phyloP scores from a whole-genome alignment of 2,888 invertebrate species.

The Odontocolon sp. region DNA sequence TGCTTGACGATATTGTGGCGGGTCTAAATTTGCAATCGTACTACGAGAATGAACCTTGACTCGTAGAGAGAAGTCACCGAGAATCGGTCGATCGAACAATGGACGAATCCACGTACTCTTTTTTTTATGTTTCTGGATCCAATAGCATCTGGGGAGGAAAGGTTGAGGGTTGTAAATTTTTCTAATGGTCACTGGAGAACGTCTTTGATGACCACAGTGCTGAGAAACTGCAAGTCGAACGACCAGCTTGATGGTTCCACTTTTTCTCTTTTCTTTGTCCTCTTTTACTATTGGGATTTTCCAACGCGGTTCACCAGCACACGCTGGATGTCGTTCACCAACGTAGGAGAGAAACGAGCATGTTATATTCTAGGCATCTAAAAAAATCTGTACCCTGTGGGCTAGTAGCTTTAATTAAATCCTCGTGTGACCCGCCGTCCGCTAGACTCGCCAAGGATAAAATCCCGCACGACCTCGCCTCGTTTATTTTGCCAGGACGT shows the following conservation, averaged over 20 bases:
- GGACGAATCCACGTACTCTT: constrained; percentile 15
- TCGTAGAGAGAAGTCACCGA: constrained; percentile 22
- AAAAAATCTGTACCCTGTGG: constrained; percentile 59
- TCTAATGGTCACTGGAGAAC: constrained; percentile 32
- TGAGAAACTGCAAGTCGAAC: constrained; percentile 22
- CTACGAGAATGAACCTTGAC: constrained; percentile 25
- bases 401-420: constrained; percentile 77
- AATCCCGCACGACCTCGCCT: constrained; percentile 32
- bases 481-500: constrained; percentile 42
- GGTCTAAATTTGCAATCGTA: constrained; percentile 55
- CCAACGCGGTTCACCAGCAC: constrained; percentile 5
- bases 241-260: constrained; percentile 30
- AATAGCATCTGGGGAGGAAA: constrained; percentile 13
- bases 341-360: constrained; percentile 16
- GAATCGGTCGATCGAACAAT: neutral
- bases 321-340: constrained; percentile 10
- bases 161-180: constrained; percentile 22
- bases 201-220: constrained; percentile 29
- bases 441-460: constrained; percentile 54
- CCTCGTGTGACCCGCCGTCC: constrained; percentile 64
- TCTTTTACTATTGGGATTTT: constrained; percentile 25
- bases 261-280: constrained; percentile 18
- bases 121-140: constrained; percentile 27
- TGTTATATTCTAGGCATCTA: constrained; percentile 1
- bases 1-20: constrained; percentile 50